Base-by-base conservation (phyloP, 2,797 vertebrate genomes). In the Mus minutoides region DNA sequence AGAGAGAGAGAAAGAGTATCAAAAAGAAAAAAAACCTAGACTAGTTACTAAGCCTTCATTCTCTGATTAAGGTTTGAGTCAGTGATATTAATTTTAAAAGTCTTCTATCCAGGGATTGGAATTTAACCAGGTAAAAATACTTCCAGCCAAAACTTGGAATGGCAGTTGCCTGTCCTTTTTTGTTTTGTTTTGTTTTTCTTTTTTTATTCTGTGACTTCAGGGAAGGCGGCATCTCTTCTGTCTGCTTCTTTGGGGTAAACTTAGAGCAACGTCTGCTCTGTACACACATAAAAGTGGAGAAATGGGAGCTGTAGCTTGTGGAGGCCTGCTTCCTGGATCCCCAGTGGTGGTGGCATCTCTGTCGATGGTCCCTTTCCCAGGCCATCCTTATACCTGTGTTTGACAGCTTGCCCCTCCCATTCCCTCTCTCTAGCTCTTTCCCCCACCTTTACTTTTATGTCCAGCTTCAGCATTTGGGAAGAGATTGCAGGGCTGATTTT, bases 1-100 rank as follows among this genome's bases (percentile, higher is more conserved):
- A 56, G 83, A 88, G 92, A 92, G 16, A 84, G 11, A 75, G 0
- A 13, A 10, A 62, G 22, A 26, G 9, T 3, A 91, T 6, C 31
- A 64, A 94, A 0, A 22, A 29, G 19, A 40, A 9, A 40, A 40
- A 37, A 82, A 92, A 95, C 88, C 79, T 96, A 71, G 83, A 98
- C 95, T 96, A 88, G 5, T 98, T 98, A 96, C 83, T 93, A 95
- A 86, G 96, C 83, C 96, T 78, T 58, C 85, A 96, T 98, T 97
- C 96, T 98, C 97, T 96, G 97, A 97, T 98, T 98, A 98, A 97
- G 95, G 71, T 94, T 98, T 97, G 97, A 97, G 97, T 98, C 98
- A 97, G 37, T 96, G 75, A 97, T 78, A 98, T 97, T 98, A 96
- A 97, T 98, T 97, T 97, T 97, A 95, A 98, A 98, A 97, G 91